phyloP scores from a whole-genome alignment of 2,888 invertebrate species.

The Nematopogon swammerdamellus region DNA sequence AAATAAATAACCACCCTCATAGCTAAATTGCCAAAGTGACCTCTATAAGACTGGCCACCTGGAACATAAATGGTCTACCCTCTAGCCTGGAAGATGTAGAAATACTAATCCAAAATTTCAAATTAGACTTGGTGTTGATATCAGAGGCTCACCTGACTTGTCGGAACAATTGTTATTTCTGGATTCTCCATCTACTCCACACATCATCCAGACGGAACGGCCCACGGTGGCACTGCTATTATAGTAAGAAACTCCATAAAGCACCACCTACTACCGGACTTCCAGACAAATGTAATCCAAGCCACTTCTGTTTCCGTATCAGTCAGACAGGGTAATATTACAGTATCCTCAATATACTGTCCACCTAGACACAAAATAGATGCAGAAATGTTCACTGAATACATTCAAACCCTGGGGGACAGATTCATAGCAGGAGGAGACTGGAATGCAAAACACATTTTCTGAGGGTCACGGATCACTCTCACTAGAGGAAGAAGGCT shows the following conservation, averaged over 20 bases:
- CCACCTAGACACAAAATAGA: constrained; percentile 12
- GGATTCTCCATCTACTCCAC: constrained; percentile 1
- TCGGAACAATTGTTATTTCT: too few relatives aligned
- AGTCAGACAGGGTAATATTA: constrained; percentile 5
- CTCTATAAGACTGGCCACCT: too few relatives aligned
- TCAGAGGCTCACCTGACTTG: too few relatives aligned
- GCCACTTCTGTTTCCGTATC: constrained; percentile 8
- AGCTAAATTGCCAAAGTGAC: too few relatives aligned
- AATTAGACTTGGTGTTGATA: too few relatives aligned
- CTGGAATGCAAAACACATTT: neutral
- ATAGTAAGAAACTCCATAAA: constrained; percentile 7
- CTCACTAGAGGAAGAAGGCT: constrained; percentile 1
- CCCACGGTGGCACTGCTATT: constrained; percentile 10
- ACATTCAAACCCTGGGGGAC: constrained; percentile 1
- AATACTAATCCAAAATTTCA: too few relatives aligned
- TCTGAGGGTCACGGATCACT: neutral
- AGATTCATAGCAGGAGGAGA: neutral
- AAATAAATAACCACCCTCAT: too few relatives aligned
- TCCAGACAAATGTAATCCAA: constrained; percentile 8
- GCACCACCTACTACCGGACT: constrained; percentile 7
- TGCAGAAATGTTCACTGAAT: neutral
- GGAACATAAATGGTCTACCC: too few relatives aligned
- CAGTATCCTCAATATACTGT: constrained; percentile 11
- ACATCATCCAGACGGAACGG: constrained; percentile 11
- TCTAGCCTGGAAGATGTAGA: too few relatives aligned